Conservation (phyloP, 2,797 vertebrate genomes). For the Anguilla obscura region DNA sequence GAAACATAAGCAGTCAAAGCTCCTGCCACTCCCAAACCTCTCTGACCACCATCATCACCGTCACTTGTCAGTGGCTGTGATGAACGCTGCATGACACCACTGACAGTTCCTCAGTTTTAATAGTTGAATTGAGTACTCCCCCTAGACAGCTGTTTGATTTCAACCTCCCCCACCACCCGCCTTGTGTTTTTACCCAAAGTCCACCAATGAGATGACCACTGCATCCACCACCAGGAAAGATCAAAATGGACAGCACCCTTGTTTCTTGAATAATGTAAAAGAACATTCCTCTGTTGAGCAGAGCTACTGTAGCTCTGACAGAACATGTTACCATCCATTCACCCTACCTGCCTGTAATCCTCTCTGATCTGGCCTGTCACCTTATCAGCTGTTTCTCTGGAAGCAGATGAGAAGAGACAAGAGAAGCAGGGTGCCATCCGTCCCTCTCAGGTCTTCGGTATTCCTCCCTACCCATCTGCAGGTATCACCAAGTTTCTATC, state of each 20-base stretch:
- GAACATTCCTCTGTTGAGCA: background rate
- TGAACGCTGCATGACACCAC: background rate
- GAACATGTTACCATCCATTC: background rate
- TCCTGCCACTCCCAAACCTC: background rate
- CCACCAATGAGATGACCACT: background rate
- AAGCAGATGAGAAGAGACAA: background rate
- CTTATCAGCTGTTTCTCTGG: background rate
- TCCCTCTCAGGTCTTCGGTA: conserved; percentile 13
- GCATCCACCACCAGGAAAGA: background rate
- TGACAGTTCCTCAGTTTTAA: background rate
- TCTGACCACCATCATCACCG: background rate
- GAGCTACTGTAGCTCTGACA: conserved; percentile 1
- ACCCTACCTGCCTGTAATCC: conserved; percentile 12
- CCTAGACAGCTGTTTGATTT: background rate
- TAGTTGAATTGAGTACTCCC: background rate
- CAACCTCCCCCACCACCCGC: background rate
- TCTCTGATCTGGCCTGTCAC: conserved; percentile 4
- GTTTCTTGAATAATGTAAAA: conserved; percentile 1
- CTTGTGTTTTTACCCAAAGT: background rate
- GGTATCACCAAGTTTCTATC: background rate
- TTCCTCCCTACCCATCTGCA: background rate
- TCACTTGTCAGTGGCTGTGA: background rate
- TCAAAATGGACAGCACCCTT: background rate
- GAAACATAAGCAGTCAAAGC: background rate
- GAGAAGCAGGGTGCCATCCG: background rate